Evolutionary conservation across 2,113 vertebrate species (phyloP).

Genomic region (Procavia capensis): DNA sequence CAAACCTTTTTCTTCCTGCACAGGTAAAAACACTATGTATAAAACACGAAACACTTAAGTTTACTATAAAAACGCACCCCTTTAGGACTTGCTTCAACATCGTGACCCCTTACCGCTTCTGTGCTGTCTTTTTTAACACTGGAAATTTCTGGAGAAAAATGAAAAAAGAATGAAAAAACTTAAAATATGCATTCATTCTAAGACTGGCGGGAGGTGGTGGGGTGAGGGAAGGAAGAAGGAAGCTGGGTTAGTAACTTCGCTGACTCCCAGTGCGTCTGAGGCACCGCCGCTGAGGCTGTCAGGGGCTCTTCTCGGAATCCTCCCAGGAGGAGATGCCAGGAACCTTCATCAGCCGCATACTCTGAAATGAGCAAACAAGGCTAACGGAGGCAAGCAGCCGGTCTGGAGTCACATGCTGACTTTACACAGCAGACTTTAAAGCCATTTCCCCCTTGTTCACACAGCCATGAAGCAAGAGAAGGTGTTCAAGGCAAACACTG

Average conservation of each 20-base stretch:
- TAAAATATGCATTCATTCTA: not conserved
- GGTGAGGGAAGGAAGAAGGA: not conserved
- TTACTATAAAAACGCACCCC: conserved; percentile 67
- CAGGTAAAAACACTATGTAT: not conserved
- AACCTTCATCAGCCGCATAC: not conserved
- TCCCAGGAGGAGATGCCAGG: fast-evolving
- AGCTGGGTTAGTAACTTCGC: not conserved
- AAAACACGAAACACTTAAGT: not conserved
- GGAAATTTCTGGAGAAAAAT: conserved; percentile 67
- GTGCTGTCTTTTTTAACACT: not conserved
- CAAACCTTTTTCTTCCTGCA: not conserved
- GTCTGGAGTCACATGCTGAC: not conserved
- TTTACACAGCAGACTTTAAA: not conserved
- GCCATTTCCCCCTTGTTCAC: not conserved
- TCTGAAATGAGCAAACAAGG: not conserved
- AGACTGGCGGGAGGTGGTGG: not conserved
- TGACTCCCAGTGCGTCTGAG: not conserved
- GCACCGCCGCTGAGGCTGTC: too few species aligned
- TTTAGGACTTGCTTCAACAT: conserved; percentile 35
- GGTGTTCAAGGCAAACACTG: not conserved
- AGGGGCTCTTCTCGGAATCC: not conserved
- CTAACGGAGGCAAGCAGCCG: not conserved
- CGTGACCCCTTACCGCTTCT: not conserved
- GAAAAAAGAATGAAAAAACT: not conserved
- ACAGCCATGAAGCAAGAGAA: not conserved